phyloP scores from a whole-genome alignment of 1,140 invertebrate genomes.

The Limonius californicus region DNA sequence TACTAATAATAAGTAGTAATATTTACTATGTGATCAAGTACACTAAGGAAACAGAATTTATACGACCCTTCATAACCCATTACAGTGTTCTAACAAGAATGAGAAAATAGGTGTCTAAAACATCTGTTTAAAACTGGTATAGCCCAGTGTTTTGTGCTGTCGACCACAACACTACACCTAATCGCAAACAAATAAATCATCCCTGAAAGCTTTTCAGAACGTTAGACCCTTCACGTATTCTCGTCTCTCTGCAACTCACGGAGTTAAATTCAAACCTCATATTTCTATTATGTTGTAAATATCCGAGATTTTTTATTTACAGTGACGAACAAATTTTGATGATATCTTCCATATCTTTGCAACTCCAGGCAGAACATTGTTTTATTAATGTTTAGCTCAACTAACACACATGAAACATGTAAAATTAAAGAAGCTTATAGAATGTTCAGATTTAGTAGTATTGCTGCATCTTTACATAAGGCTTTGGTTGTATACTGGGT shows the following conservation, averaged over 20 bases:
- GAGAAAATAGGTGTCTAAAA: slow-evolving; percentile 5
- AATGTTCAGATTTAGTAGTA: too few relatives aligned
- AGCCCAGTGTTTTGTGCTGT: slow-evolving; percentile 3
- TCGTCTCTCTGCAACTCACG: neutral
- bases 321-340: too few relatives aligned
- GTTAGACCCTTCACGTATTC: neutral
- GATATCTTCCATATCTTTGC: too few relatives aligned
- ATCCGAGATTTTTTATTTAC: too few relatives aligned
- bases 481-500: too few relatives aligned
- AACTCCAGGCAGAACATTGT: too few relatives aligned
- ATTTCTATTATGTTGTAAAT: too few relatives aligned
- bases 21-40: neutral
- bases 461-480: too few relatives aligned
- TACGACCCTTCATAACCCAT: slow-evolving; percentile 1
- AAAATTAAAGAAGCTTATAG: too few relatives aligned
- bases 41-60: slow-evolving; percentile 8
- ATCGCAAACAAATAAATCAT: slow-evolving; percentile 15
- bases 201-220: slow-evolving; percentile 9
- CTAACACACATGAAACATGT: too few relatives aligned
- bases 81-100: slow-evolving; percentile 2
- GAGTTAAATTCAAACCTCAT: slow-evolving; percentile 2
- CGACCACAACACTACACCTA: slow-evolving; percentile 13
- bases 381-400: too few relatives aligned
- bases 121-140: slow-evolving; percentile 9
- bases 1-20: too few relatives aligned